Evolutionary conservation across 1,140 invertebrate species (phyloP), one percentile per base, ranked within the genome.

Genomic region (Bombus vancouverensis): DNA sequence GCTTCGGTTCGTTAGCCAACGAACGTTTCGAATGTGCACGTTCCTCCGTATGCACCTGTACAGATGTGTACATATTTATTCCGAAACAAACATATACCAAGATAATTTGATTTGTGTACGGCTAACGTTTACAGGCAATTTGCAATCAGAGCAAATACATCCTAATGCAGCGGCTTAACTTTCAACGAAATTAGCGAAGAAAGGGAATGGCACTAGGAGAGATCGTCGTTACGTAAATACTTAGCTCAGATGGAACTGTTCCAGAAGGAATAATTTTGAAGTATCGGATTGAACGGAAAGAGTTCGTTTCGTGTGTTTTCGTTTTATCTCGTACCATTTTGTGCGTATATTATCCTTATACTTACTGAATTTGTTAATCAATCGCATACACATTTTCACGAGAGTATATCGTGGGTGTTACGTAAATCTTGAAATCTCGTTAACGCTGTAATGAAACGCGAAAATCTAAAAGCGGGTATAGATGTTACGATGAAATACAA

Each of bases 1-100:
- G 92, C 86, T 59, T 85, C 66, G 87, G 92, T 92, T 93, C 90
- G 91, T 93, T 93, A 93, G 92, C 81, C 79, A 83, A 73, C 82
- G 81, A 88, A 86, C 34, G 83, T 83, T 85, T 32, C 78, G 13
- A 65, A 34, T 76, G n/a, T 70, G 39, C 72, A 70, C 10, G 18
- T 39, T 25, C 2, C 15, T 18, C 15, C 74, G 3, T 28, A 34
- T 25, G 37, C 42, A n/a, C n/a, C n/a, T n/a, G 34, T 12, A 47
- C 59, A 18, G n/a, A 66, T 32, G 37, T 53, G 42, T 75, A 62
- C 37, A 57, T 77, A 77, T 53, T 32, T 39, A 53, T 53, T 42
- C 28, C 59, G 57, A 22, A 59, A 62, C 66, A 68, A 73, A 65
- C 76, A 79, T 85, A 83, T 77, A 83, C 57, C 28, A 42, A 4